Conservation (phyloP, 2,113 vertebrate species). For the Trogon surrucura region DNA sequence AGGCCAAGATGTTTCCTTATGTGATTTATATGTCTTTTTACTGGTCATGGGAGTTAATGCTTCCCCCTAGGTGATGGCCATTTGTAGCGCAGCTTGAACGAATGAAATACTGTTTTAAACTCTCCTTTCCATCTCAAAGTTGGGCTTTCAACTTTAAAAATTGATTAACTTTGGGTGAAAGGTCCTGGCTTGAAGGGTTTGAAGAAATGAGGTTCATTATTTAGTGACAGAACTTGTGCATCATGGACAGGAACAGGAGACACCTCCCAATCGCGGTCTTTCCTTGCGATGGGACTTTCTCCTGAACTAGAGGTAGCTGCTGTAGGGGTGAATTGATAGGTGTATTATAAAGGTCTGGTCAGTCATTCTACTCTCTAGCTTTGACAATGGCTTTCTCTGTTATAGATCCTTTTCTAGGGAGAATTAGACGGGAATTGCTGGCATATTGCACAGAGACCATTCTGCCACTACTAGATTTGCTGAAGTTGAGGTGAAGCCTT, state of each 20-base stretch:
- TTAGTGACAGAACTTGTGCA: slow-evolving; percentile 21
- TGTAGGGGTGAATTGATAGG: background rate
- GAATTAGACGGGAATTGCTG: background rate
- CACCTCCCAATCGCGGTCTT: background rate
- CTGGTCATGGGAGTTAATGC: slow-evolving; percentile 63
- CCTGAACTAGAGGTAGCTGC: background rate
- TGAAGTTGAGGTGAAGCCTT: background rate
- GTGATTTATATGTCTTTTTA: slow-evolving; percentile 71
- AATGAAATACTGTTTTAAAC: slow-evolving; percentile 61
- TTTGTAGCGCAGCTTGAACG: slow-evolving; percentile 57
- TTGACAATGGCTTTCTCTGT: background rate
- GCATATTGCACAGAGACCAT: background rate
- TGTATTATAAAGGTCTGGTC: background rate
- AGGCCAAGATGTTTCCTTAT: slow-evolving; percentile 48
- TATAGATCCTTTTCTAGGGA: background rate
- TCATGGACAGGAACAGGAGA: background rate
- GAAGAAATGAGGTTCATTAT: slow-evolving; percentile 43
- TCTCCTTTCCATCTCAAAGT: slow-evolving; percentile 36
- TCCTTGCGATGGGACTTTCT: slow-evolving; percentile 12
- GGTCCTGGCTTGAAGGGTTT: slow-evolving; percentile 52
- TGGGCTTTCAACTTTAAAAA: slow-evolving; percentile 58
- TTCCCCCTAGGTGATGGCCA: slow-evolving; percentile 51
- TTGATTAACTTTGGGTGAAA: slow-evolving; percentile 51
- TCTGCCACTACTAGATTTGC: background rate
- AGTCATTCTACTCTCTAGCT: background rate